Base-by-base conservation (phyloP, 2,113 vertebrate species). In the Cynoglossus semilaevis region DNA sequence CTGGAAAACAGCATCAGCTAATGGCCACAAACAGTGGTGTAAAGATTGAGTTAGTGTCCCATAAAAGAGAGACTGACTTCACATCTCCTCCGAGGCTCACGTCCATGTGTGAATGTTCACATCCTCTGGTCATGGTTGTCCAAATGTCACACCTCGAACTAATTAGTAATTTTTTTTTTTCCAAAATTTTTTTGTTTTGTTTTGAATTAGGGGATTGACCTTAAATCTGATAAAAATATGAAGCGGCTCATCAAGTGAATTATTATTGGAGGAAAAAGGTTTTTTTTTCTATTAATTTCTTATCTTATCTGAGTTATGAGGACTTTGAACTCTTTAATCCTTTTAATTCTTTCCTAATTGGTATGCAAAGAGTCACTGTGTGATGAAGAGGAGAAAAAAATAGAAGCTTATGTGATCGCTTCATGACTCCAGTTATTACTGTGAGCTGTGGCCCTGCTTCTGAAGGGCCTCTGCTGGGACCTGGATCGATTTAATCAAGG, bases 401-500 rank as follows among this genome's bases (percentile, higher is more conserved):
- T 29, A 29, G 34, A 52, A 46, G 44, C 51, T 42, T 52, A 1
- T 15, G 35, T 38, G 72, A 70, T 76, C 63, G 61, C 43, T 46
- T 72, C 22, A 68, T 50, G 47, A 74, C 74, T 67, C 19, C 59
- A 57, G 52, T 70, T 65, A 80, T 77, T 72, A 66, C 52, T 52
- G 66, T 64, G 50, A 40, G 60, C 49, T 55, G 38, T 42, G 2
- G 22, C 22, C 58, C 19, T 36, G 72, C 42, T 58, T 57, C 64
- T 72, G 50, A 83, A 2, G 77, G 76, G 65, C 60, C 59, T 67
- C 58, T 58, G 53, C 51, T 47, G 38, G 46, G 68, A 67, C 67
- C 64, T 62, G 63, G 51, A 82, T 80, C 69, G 69, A 15, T 76
- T 63, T 74, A 80, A 80, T 80, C 67, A 61, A 46, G 46, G 53